These are phyloP conservation scores for Cyprinella venusta DNA, from an alignment of 2,797 vertebrate genomes.

Conservation along the genomic window DNA sequence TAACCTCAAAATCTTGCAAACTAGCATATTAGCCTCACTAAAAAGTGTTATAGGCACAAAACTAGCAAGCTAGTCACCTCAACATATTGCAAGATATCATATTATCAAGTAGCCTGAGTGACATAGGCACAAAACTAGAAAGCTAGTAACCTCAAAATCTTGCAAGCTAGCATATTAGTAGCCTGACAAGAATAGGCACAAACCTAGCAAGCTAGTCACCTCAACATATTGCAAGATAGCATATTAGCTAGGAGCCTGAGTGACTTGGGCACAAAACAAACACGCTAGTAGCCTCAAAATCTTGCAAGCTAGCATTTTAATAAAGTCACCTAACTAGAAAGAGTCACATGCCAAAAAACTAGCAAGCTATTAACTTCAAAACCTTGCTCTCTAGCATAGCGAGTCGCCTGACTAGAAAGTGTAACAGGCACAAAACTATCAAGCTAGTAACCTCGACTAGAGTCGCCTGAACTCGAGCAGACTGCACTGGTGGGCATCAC, in stretches of 20 bases:
- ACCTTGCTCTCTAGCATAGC: background rate
- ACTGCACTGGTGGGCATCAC: background rate
- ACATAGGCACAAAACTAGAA: background rate
- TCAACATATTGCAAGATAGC: background rate
- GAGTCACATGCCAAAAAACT: too few relatives aligned
- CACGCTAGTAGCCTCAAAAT: background rate
- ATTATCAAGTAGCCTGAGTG: background rate
- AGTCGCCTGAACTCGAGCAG: too few relatives aligned
- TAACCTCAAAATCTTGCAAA: too few relatives aligned
- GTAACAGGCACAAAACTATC: too few relatives aligned
- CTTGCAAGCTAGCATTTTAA: background rate
- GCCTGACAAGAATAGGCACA: too few relatives aligned
- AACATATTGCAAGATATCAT: too few relatives aligned
- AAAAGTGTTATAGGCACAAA: too few relatives aligned
- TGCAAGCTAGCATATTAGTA: background rate
- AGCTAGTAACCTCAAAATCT: background rate
- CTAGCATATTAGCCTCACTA: background rate
- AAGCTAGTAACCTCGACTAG: too few relatives aligned
- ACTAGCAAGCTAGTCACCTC: too few relatives aligned
- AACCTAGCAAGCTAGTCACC: background rate
- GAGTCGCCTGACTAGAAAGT: too few relatives aligned
- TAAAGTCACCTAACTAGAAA: too few relatives aligned
- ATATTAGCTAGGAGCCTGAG: too few relatives aligned
- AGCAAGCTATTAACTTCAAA: background rate
- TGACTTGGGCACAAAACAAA: background rate